phyloP scores from a whole-genome alignment of 2,888 invertebrate species.

The Sarcophaga rosellei region DNA sequence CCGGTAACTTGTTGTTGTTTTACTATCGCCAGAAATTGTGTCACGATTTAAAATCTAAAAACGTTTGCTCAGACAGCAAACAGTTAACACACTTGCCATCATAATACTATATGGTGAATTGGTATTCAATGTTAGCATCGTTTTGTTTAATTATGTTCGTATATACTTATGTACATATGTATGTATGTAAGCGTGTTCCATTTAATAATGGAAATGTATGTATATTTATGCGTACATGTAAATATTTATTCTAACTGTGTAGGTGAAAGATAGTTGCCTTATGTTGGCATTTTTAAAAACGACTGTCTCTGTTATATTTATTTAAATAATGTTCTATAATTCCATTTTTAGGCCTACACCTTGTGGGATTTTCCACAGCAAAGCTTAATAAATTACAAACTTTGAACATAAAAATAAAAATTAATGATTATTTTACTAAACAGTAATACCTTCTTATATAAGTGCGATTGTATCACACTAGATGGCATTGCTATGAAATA shows the following conservation, averaged over 20 bases:
- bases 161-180: background rate
- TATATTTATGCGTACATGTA: background rate
- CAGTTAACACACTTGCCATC: background rate
- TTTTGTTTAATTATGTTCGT: background rate
- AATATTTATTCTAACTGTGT: background rate
- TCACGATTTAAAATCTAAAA: conserved; percentile 70
- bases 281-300: too few species aligned
- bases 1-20: conserved; percentile 16
- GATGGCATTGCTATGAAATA: too few species aligned
- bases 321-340: too few species aligned
- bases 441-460: too few species aligned
- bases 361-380: too few species aligned
- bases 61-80: conserved; percentile 59
- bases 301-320: too few species aligned
- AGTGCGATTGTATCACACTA: too few species aligned
- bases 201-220: background rate
- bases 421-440: too few species aligned
- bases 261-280: background rate
- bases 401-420: too few species aligned
- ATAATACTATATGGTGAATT: conserved; percentile 1
- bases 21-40: conserved; percentile 66
- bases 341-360: too few species aligned
- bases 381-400: too few species aligned
- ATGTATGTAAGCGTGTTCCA: background rate
- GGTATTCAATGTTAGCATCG: conserved; percentile 35